Conservation (phyloP, 2,888 invertebrate genomes). For the Synergus laeviventris region DNA sequence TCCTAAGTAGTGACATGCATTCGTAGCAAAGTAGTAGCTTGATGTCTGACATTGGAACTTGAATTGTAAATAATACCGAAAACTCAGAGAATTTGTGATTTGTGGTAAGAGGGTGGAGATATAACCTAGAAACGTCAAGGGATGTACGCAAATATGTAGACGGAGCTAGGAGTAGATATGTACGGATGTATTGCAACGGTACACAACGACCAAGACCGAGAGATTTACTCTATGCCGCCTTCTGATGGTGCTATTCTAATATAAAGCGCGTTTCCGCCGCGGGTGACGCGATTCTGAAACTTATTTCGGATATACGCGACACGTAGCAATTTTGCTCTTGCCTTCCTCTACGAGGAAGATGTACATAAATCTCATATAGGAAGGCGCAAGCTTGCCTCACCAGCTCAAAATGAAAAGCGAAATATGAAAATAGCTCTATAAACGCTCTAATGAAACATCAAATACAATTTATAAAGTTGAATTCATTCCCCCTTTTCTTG, state of each 20-base stretch:
- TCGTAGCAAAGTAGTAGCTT: slow-evolving; percentile 34
- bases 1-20: background rate
- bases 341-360: slow-evolving; percentile 7
- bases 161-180: slow-evolving; percentile 32
- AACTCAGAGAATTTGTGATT: slow-evolving; percentile 43
- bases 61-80: slow-evolving; percentile 44
- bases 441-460: slow-evolving; percentile 13
- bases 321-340: slow-evolving; percentile 35
- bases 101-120: slow-evolving; percentile 32
- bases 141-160: slow-evolving; percentile 11
- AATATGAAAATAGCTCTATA: slow-evolving; percentile 1
- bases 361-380: slow-evolving; percentile 25
- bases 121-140: slow-evolving; percentile 26
- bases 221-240: slow-evolving; percentile 44
- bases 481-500: background rate
- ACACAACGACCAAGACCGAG: slow-evolving; percentile 39
- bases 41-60: slow-evolving; percentile 34
- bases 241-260: slow-evolving; percentile 42
- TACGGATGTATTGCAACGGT: slow-evolving; percentile 29
- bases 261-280: slow-evolving; percentile 39
- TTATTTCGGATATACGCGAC: slow-evolving; percentile 38
- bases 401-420: slow-evolving; percentile 11
- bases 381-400: background rate
- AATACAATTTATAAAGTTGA: background rate
- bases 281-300: slow-evolving; percentile 31